Conservation (phyloP, 2,888 invertebrate genomes). For the Caenorhabditis wallacei region DNA sequence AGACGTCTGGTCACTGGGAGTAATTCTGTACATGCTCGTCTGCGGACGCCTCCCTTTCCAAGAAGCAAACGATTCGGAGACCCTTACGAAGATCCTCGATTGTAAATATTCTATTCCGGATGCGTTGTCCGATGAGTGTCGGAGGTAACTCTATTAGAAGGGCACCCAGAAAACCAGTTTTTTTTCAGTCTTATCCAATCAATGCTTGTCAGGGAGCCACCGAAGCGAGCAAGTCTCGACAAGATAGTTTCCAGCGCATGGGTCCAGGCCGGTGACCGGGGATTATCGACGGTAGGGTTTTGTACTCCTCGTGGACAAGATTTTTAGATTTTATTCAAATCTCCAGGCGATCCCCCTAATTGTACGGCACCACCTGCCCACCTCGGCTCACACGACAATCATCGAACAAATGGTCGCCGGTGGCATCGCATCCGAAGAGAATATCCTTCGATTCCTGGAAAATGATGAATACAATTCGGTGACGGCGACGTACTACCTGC, state of each 20-base stretch:
- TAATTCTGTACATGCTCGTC: slow-evolving; percentile 98
- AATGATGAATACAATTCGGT: slow-evolving; percentile 98
- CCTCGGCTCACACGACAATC: slow-evolving; percentile 92
- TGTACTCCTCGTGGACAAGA: no score
- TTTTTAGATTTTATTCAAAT: slow-evolving; percentile 17
- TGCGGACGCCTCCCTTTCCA: slow-evolving; percentile 98
- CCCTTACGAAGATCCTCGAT: slow-evolving; percentile 99
- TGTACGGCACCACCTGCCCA: slow-evolving; percentile 92
- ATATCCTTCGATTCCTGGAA: slow-evolving; percentile 90
- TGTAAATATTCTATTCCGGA: slow-evolving; percentile 96
- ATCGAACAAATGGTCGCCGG: slow-evolving; percentile 97
- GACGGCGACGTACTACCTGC: slow-evolving; percentile 96
- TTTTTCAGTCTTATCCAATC: slow-evolving; percentile 89
- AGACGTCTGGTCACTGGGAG: slow-evolving; percentile 99
- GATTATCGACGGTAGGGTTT: slow-evolving; percentile 69
- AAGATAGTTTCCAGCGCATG: slow-evolving; percentile 91
- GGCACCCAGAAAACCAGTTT: background rate
- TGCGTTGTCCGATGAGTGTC: slow-evolving; percentile 92
- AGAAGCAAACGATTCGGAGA: slow-evolving; percentile 99
- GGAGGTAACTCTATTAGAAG: slow-evolving; percentile 86
- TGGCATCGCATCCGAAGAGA: slow-evolving; percentile 94
- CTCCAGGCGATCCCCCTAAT: slow-evolving; percentile 85
- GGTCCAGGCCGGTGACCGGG: slow-evolving; percentile 82
- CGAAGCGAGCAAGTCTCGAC: slow-evolving; percentile 91
- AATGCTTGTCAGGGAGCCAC: slow-evolving; percentile 96